Percentiles rank a stretch among this genome's conserved stretches.
Conservation (phyloP, 2,113 vertebrate genomes). For the Menidia beryllina region DNA sequence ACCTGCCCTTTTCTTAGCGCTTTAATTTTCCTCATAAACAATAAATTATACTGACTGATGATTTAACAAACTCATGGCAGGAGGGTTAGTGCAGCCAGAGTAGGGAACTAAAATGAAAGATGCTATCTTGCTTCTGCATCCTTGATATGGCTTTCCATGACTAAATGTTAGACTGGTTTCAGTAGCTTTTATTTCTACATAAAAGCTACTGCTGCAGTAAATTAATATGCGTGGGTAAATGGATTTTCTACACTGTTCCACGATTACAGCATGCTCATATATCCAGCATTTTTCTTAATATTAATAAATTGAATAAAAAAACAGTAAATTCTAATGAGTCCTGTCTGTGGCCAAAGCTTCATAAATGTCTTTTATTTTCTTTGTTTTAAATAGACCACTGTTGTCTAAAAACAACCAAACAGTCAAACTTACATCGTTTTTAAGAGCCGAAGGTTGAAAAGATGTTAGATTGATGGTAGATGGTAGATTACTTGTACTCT, state of each 20-base stretch:
- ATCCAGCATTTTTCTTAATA: constrained; percentile 15
- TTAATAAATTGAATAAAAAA: constrained; percentile 6
- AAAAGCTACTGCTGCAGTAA: constrained; percentile 29
- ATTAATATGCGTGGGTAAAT: constrained; percentile 36
- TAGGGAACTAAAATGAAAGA: constrained; percentile 19
- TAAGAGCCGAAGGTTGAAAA: neutral
- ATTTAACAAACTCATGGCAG: constrained; percentile 48
- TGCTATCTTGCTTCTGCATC: constrained; percentile 7
- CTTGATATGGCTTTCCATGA: constrained; percentile 10
- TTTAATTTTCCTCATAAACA: constrained; percentile 35
- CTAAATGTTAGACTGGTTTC: constrained; percentile 10
- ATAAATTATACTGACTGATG: constrained; percentile 34
- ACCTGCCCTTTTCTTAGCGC: constrained; percentile 47
- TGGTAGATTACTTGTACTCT: too few species aligned
- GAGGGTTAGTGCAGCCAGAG: constrained; percentile 21
- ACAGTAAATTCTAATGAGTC: neutral
- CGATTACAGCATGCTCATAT: neutral
- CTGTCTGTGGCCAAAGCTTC: neutral
- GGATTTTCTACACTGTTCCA: constrained; percentile 42
- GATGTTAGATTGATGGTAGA: too few species aligned
- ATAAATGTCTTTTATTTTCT: neutral
- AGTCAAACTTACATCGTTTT: neutral
- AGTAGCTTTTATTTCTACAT: constrained; percentile 44
- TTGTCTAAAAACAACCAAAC: constrained; percentile 1
- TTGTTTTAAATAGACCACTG: neutral